Evolutionary conservation across 2,888 invertebrate genomes (phyloP), one percentile per base, ranked within the genome.

Genomic region (Latrodectus elegans): DNA sequence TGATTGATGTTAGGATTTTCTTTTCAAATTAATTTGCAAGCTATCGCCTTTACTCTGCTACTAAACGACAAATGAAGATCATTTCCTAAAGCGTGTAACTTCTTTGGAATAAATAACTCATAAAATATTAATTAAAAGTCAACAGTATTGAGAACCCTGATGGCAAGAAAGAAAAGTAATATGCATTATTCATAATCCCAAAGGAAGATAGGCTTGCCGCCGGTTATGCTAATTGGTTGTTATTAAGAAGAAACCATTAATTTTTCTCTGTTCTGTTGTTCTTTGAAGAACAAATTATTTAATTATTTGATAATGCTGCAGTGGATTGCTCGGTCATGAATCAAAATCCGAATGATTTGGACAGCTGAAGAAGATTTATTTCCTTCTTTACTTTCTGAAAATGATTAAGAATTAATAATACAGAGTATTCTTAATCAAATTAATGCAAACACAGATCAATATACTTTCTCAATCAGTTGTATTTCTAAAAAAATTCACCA

Each of bases 91-190:
- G 65, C 55, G 49, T 60, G 72, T 60, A 70, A 14, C 65, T 72
- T 72, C 51, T 17, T 10, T 77, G 67, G 52, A 78, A 72, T 78
- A 73, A 78, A 72, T 78, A 84, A 84, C 38, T 72, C 11, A 49
- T 72, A 12, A 51, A 55, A 67, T 78, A 77, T 84, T 84, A 84
- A 84, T 84, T 84, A 78, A 72, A 60, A 49, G 83, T 70, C 83
- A 76, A 71, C 76, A 70, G 67, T 38, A 10, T 38, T 73, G 60
- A 14, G 15, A 26, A 9, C 76, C 8, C 9, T 11, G 12, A 71
- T 51, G 71, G 4, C n/a, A 71, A 49, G 71, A 71, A 51, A 38
- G 15, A n/a, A 14, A 78, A 76, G 22, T 60, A 17, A 53, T 53
- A 8, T 53, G 38, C 53, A 73, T 81, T 74, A 77, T 67, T 74